A percentile compares a stretch with the other conserved stretches of the same genome.
Conservation (phyloP, 2,888 invertebrate genomes). For the Antheraea yamamai region DNA sequence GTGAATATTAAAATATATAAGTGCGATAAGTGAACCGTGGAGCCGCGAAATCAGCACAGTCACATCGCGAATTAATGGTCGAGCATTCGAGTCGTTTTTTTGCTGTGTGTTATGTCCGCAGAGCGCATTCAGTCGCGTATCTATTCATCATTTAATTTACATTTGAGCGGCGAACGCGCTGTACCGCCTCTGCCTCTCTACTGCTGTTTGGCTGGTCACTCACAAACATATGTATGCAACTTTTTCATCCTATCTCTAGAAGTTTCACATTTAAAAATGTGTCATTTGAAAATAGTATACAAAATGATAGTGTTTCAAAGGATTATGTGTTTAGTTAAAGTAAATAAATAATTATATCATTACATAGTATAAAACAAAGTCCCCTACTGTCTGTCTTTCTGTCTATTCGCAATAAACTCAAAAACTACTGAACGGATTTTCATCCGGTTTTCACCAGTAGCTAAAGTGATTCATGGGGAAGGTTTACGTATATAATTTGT, state of each 20-base stretch:
- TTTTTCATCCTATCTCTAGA: not conserved
- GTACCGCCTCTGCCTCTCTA: conserved; percentile 20
- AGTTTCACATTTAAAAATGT: not conserved
- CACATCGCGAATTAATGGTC: conserved; percentile 60
- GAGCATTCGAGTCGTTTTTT: conserved; percentile 46
- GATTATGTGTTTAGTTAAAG: too few species aligned
- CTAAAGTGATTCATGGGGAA: too few species aligned
- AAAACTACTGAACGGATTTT: too few species aligned
- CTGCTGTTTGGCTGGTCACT: conserved; percentile 9
- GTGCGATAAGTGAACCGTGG: conserved; percentile 36
- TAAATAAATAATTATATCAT: too few species aligned
- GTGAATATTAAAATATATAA: conserved; percentile 24
- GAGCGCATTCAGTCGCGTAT: conserved; percentile 65
- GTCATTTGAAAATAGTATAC: not conserved
- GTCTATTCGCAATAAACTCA: too few species aligned
- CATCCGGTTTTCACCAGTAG: too few species aligned
- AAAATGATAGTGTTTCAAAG: not conserved
- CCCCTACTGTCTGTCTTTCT: too few species aligned
- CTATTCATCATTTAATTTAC: conserved; percentile 80
- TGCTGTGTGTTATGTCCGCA: conserved; percentile 51
- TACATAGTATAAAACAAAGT: too few species aligned
- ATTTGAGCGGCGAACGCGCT: conserved; percentile 61
- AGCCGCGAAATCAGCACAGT: conserved; percentile 37
- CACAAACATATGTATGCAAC: not conserved
- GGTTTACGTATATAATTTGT: too few species aligned